Base-by-base conservation (phyloP, 2,888 invertebrate genomes). In the Acronicta aceris region DNA sequence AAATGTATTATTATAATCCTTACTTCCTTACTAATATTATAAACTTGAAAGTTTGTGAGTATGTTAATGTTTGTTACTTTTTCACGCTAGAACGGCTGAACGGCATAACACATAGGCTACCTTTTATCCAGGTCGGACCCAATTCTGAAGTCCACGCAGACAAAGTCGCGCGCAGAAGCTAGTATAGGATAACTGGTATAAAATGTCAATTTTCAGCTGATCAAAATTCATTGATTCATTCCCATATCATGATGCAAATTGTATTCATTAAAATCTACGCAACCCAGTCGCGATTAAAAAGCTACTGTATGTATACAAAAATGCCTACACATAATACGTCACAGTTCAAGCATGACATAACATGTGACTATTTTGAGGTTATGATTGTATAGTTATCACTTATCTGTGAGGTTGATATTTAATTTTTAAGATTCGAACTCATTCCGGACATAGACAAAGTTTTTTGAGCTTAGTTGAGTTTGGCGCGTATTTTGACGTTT, bases 281-380 rank as follows among this genome's bases (percentile, higher is more conserved):
- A 46, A 55, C 25, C 1, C 0, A 41, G 15, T 59, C 16, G 36
- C 33, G 21, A 48, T 13, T 33, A 12, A 43, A 52, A 52, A 25
- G 36, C 15, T 55, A 9, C 45, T 38, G 38, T 66, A 21, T 49
- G n/a, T 36, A 36, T 43, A 16, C 41, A 33, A n/a, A 17, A 51
- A 62, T 54, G 13, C 12, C 16, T 30, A 45, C 49, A 52, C 2
- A 41, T 65, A n/a, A 58, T 57, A 13, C 50, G 62, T 67, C 60
- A 60, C 30, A 56, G 27, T 38, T 38, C 38, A n/a, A 10, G 60
- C 61, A 17, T 65, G 63, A 78, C 40, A 62, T 54, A 65, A 74
- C 78, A 76, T 70, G 78, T 78, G 78, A 65, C 55, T 30, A 47
- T 57, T 78, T 78, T 79, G 65, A 78, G 78, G 78, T 78, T 77